These are phyloP conservation scores for Ictidomys tridecemlineatus DNA, from an alignment of 2,113 vertebrate species.

Conservation along the genomic window DNA sequence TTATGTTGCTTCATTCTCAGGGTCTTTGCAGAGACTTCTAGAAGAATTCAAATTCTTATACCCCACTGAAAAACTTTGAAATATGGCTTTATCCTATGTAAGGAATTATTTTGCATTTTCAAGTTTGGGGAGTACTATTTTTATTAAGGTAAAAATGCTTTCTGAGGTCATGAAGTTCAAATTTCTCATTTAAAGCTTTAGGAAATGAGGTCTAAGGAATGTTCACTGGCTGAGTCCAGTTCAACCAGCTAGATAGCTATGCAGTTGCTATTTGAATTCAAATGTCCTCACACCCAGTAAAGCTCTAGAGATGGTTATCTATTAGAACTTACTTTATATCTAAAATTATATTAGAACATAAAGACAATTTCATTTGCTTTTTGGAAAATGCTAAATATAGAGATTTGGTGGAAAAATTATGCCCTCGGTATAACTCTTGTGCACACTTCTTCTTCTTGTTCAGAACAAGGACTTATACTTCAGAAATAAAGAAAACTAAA, in stretches of 20 bases:
- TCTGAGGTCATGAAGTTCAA: background rate
- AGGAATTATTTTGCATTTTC: background rate
- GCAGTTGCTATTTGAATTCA: constrained; percentile 14
- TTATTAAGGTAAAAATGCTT: background rate
- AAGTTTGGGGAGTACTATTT: background rate
- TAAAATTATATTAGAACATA: background rate
- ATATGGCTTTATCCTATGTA: background rate
- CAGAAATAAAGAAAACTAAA: background rate
- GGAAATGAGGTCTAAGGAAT: background rate
- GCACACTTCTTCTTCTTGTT: background rate
- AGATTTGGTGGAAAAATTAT: background rate
- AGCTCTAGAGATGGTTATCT: background rate
- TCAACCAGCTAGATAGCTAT: background rate
- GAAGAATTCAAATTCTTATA: background rate
- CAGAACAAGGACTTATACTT: background rate
- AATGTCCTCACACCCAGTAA: background rate
- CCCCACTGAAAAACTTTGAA: constrained; percentile 19
- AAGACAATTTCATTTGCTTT: background rate
- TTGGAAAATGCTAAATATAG: background rate
- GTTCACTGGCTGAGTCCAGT: background rate
- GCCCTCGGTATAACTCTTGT: background rate
- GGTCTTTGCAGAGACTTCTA: constrained; percentile 14
- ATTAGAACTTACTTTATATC: background rate
- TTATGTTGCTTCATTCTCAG: background rate
- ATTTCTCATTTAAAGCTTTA: constrained; percentile 41